Evolutionary conservation across 2,888 invertebrate genomes (phyloP).

Genomic region (Sipunculus nudus): DNA sequence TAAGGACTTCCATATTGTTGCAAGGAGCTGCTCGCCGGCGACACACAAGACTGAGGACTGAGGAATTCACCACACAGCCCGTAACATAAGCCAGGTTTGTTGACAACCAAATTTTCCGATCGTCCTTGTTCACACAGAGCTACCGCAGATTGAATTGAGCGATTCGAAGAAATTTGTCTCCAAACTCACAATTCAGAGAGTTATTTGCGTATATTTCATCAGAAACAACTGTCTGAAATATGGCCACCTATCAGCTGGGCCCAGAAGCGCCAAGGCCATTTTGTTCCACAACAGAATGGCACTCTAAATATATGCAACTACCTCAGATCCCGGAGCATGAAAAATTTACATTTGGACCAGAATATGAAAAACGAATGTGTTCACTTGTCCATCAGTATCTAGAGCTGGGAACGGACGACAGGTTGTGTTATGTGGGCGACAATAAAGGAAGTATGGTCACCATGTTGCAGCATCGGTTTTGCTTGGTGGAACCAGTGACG

Average conservation of each 20-base stretch:
- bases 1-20: no score
- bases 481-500: conserved; percentile 55
- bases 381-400: conserved; percentile 55
- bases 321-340: conserved; percentile 45
- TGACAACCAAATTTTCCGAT: no score
- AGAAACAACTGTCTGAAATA: no score
- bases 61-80: no score
- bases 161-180: no score
- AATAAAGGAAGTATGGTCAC: conserved; percentile 52
- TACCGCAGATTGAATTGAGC: no score
- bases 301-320: conserved; percentile 46
- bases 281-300: conserved; percentile 58
- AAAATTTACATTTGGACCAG: conserved; percentile 50
- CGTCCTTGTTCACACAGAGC: no score
- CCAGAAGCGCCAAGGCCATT: conserved; percentile 61
- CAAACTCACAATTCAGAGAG: no score
- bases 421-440: conserved; percentile 60
- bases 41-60: no score
- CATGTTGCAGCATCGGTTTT: conserved; percentile 51
- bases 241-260: conserved; percentile 48
- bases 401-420: conserved; percentile 57
- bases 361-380: conserved; percentile 54
- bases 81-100: no score
- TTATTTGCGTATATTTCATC: no score
- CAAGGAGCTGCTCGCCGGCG: no score